Conservation (phyloP, 2,113 vertebrate genomes). For the Lamprotornis superbus region DNA sequence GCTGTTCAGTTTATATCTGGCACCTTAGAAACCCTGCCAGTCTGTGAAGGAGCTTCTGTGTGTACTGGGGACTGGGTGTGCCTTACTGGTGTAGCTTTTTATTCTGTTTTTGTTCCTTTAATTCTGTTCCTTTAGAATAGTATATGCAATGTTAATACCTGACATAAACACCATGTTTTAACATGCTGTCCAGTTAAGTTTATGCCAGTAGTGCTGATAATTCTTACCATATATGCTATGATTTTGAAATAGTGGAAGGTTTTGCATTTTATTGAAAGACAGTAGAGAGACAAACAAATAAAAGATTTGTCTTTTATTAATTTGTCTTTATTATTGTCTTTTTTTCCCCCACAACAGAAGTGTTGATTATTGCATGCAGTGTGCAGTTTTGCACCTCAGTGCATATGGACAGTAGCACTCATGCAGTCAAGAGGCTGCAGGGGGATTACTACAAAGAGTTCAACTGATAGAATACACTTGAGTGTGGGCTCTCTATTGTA, state of each 20-base stretch:
- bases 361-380: accelerated
- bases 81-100: not conserved
- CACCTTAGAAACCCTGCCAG: not conserved
- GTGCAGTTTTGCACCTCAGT: not conserved
- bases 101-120: not conserved
- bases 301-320: not conserved
- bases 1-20: not conserved
- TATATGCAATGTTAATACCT: not conserved
- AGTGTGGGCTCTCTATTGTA: not conserved
- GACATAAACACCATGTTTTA: not conserved
- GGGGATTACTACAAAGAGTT: not conserved
- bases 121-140: not conserved
- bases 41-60: not conserved
- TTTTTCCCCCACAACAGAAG: not conserved
- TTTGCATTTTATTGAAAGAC: not conserved
- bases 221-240: not conserved
- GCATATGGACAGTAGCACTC: not conserved
- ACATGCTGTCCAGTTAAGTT: not conserved
- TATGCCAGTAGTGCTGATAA: not conserved
- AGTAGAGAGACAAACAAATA: not conserved
- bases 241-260: not conserved
- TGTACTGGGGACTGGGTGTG: not conserved
- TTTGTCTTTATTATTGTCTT: not conserved
- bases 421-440: not conserved
- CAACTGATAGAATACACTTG: not conserved